These are phyloP conservation scores for Scatophagus argus DNA, from an alignment of 2,113 vertebrate genomes.

Conservation along the genomic window DNA sequence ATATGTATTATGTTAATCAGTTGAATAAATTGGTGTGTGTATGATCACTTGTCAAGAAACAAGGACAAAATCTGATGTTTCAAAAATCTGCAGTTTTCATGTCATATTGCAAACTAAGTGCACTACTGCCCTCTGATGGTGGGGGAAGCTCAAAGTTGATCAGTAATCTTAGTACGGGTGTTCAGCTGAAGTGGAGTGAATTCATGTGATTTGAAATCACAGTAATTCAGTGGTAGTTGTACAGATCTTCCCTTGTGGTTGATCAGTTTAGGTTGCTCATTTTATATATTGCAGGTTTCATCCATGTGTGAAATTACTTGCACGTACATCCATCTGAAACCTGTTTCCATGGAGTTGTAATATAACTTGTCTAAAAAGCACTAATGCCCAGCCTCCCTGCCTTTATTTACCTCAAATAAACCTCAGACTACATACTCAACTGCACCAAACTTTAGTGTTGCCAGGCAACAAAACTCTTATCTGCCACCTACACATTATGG, in stretches of 20 bases:
- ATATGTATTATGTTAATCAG: constrained; percentile 8
- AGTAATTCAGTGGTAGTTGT: neutral
- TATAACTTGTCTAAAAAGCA: neutral
- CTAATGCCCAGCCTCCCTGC: neutral
- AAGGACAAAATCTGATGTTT: neutral
- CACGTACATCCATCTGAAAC: neutral
- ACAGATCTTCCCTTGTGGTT: neutral
- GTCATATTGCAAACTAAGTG: constrained; percentile 10
- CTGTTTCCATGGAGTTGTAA: neutral
- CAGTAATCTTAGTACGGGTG: neutral
- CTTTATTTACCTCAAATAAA: constrained; percentile 51
- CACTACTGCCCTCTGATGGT: constrained; percentile 71
- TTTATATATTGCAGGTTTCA: neutral
- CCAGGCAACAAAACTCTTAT: constrained; percentile 74
- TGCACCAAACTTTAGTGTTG: constrained; percentile 69
- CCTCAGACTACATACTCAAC: constrained; percentile 29
- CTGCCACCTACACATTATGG: constrained; percentile 77
- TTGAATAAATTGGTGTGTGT: constrained; percentile 26
- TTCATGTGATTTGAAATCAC: neutral
- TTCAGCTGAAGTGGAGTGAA: neutral
- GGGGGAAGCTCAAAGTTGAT: neutral
- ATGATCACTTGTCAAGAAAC: constrained; percentile 41
- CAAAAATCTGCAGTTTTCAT: neutral
- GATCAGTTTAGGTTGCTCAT: neutral
- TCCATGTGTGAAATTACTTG: neutral